Percentiles rank a stretch among this genome's conserved stretches.
These are phyloP conservation scores for Bradypodion ventrale DNA, from an alignment of 2,797 vertebrate genomes.

Conservation along the genomic window DNA sequence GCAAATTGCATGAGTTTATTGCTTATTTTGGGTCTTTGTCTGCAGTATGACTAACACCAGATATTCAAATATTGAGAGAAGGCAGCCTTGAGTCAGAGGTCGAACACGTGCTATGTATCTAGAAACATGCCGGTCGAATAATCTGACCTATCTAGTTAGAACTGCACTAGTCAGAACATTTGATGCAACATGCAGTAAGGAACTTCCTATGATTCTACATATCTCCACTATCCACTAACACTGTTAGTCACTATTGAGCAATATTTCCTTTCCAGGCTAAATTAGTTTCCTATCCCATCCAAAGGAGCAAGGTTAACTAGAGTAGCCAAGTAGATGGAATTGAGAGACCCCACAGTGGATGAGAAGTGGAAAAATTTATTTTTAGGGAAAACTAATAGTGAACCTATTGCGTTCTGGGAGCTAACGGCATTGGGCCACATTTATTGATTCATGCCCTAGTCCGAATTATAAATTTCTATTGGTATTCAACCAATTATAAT, in stretches of 20 bases:
- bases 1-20: neutral
- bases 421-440: too few relatives aligned
- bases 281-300: conserved; percentile 30
- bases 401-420: too few relatives aligned
- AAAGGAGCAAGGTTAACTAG: neutral
- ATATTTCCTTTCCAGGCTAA: neutral
- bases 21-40: neutral
- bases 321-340: neutral
- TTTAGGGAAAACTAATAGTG: too few relatives aligned
- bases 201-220: neutral
- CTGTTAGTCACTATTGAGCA: neutral
- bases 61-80: neutral
- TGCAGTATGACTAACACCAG: neutral
- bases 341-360: neutral
- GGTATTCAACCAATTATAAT: too few relatives aligned
- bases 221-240: neutral
- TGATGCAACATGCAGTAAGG: neutral
- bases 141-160: neutral
- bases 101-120: neutral
- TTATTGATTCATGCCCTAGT: too few relatives aligned
- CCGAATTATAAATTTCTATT: too few relatives aligned
- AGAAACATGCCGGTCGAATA: neutral
- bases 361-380: too few relatives aligned
- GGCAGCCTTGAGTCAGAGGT: neutral
- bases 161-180: too few relatives aligned